These are phyloP conservation scores for Drosophila chauvacae DNA, from an alignment of 1,140 invertebrate species.

Conservation along the genomic window DNA sequence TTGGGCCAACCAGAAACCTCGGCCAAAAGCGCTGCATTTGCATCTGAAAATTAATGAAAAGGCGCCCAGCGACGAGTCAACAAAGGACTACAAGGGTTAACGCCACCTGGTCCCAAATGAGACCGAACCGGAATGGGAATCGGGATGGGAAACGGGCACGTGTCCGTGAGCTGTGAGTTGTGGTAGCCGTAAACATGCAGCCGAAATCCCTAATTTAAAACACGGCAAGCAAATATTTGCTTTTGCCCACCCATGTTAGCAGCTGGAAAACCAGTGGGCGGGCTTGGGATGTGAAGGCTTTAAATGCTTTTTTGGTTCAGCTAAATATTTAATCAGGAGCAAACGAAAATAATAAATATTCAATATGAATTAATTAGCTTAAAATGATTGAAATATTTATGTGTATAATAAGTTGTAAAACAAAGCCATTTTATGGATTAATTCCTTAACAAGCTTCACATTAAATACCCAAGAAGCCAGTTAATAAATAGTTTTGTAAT, in stretches of 20 bases:
- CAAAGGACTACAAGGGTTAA: constrained; percentile 36
- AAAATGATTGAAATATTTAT: not conserved
- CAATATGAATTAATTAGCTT: constrained; percentile 20
- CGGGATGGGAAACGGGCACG: constrained; percentile 10
- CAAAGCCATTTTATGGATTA: no score
- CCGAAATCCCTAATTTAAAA: constrained; percentile 69
- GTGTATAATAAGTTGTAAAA: not conserved
- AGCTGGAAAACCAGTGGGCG: not conserved
- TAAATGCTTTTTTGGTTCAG: constrained; percentile 16
- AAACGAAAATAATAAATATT: constrained; percentile 9
- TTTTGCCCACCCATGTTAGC: constrained; percentile 32
- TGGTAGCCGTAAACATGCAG: constrained; percentile 40
- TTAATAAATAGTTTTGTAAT: not conserved
- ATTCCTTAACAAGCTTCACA: not conserved
- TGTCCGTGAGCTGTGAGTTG: constrained; percentile 64
- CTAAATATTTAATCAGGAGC: constrained; percentile 17
- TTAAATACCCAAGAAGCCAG: not conserved
- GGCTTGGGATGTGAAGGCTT: constrained; percentile 6
- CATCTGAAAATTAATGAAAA: constrained; percentile 60
- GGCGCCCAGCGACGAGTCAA: constrained; percentile 48
- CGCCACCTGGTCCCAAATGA: constrained; percentile 32
- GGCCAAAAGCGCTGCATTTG: constrained; percentile 36
- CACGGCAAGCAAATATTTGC: constrained; percentile 63
- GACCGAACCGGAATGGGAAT: not conserved
- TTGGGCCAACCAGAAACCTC: not conserved